Evolutionary conservation across 2,113 vertebrate genomes (phyloP), one percentile per base, ranked within the genome.

Genomic region (Takifugu flavidus): DNA sequence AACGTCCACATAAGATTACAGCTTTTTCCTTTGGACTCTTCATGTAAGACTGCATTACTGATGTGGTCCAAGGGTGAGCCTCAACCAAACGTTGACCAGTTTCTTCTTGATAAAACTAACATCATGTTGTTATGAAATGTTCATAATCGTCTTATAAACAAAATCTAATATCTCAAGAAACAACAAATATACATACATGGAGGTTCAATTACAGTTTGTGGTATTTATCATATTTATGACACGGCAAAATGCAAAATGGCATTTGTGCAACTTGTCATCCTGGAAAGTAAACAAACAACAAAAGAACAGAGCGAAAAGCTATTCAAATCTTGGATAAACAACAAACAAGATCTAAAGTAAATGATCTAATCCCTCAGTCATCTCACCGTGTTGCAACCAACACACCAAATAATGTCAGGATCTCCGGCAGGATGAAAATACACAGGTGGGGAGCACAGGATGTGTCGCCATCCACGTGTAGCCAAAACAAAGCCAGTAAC

Each of bases 271-370:
- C 5, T 6, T 31, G 29, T 31, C 29, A 31, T 6, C 29, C 29
- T 4, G 29, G 4, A 31, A 6, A 31, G 4, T 6, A 31, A 31
- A 31, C 29, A 31, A 31, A 10, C 7, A 39, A 39, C 34, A 39
- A 39, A 11, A 39, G 1, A 39, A 39, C 7, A 39, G 20, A 20
- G 20, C 1, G 20, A 20, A 20, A 39, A 39, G 34, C 53, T 42
- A 20, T 20, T 20, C 20, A 86, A 81, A 80, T 62, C 34, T 64
- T 59, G 66, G 53, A 59, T 65, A 79, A 75, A 75, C 53, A 70
- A 47, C 15, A 11, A 12, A 63, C 45, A 43, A 53, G 27, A 47
- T 52, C 49, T 50, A 67, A 65, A 71, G 44, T 6, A 67, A 73
- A 74, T 34, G 4, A 25, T 4, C n/a, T n/a, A 2, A 13, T 13